These are phyloP conservation scores for Phanerotoma sp. DNA, from an alignment of 2,888 invertebrate species.

Conservation along the genomic window DNA sequence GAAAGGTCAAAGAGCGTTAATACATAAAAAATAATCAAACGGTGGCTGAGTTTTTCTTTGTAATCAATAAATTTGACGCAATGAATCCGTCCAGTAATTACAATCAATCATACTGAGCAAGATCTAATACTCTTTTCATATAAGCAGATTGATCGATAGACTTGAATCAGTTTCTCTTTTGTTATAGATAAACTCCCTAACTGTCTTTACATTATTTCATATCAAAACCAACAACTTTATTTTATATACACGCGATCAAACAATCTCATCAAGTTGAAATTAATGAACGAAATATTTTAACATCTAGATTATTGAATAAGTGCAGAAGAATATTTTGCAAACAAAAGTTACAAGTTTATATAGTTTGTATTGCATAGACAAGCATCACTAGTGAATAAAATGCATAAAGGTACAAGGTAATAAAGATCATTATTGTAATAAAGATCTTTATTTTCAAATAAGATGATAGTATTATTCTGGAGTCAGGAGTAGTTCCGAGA, in stretches of 20 bases:
- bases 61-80: background rate
- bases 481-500: background rate
- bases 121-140: background rate
- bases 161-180: too few relatives aligned
- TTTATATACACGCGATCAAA: background rate
- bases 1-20: too few relatives aligned
- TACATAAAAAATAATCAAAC: too few relatives aligned
- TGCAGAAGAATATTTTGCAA: background rate
- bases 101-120: background rate
- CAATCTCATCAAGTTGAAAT: background rate
- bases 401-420: background rate
- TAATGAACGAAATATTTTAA: too few relatives aligned
- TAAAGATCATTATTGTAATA: background rate
- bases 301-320: background rate
- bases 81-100: background rate
- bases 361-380: too few relatives aligned
- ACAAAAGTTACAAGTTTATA: background rate
- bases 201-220: too few relatives aligned
- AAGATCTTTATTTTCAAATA: background rate
- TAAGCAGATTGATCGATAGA: too few relatives aligned
- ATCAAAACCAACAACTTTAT: conserved; percentile 1
- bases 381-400: too few relatives aligned
- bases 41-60: too few relatives aligned
- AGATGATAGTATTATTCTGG: background rate
- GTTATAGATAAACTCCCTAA: background rate